Evolutionary conservation across 2,888 invertebrate genomes (phyloP).

Genomic region (Liposcelis brunnea): DNA sequence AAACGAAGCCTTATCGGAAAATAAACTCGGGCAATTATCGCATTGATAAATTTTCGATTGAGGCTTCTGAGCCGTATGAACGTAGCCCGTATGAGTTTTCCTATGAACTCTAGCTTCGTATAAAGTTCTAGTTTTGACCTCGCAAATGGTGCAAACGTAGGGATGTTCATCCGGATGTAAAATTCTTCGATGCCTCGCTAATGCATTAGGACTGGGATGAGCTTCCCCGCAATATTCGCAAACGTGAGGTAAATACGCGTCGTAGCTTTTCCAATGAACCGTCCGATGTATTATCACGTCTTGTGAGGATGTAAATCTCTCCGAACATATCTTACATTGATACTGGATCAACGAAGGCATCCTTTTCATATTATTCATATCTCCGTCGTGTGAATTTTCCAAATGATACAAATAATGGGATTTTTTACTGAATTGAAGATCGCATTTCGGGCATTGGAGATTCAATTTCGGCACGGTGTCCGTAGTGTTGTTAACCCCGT

Average conservation of each 20-base stretch:
- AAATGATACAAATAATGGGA: slow-evolving; percentile 13
- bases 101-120: slow-evolving; percentile 16
- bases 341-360: slow-evolving; percentile 16
- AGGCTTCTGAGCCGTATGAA: slow-evolving; percentile 4
- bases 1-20: background rate
- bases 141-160: slow-evolving; percentile 15
- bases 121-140: slow-evolving; percentile 13
- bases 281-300: slow-evolving; percentile 14
- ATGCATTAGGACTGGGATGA: slow-evolving; percentile 8
- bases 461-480: slow-evolving; percentile 12
- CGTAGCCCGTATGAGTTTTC: slow-evolving; percentile 12
- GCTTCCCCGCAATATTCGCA: slow-evolving; percentile 15
- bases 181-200: slow-evolving; percentile 13
- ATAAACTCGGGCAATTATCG: slow-evolving; percentile 4
- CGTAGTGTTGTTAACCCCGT: slow-evolving; percentile 12
- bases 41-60: slow-evolving; percentile 4
- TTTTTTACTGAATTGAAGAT: slow-evolving; percentile 11
- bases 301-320: slow-evolving; percentile 14
- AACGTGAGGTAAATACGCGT: slow-evolving; percentile 7
- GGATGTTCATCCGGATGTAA: slow-evolving; percentile 15
- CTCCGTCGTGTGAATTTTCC: slow-evolving; percentile 10
- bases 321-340: slow-evolving; percentile 14
- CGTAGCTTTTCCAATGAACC: slow-evolving; percentile 12
- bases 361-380: slow-evolving; percentile 7
- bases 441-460: slow-evolving; percentile 14